Conservation (phyloP, 53 echinoderm and acorn worm genomes). For the Paracentrotus lividus region DNA sequence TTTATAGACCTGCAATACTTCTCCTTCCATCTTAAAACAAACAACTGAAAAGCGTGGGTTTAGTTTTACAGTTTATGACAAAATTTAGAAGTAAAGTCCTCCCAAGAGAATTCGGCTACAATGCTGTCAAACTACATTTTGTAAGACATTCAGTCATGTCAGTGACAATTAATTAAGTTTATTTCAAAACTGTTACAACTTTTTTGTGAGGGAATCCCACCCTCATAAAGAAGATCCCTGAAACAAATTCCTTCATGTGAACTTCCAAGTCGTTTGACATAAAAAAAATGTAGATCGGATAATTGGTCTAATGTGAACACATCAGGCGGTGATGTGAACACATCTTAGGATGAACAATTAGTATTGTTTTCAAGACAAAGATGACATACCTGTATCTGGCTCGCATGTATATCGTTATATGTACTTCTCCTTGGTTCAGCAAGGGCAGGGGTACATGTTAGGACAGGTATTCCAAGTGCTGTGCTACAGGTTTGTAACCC, state of each 20-base stretch:
- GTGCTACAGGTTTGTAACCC: too few relatives aligned
- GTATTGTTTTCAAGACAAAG: too few relatives aligned
- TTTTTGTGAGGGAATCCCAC: too few relatives aligned
- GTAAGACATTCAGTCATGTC: not conserved
- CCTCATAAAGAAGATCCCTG: too few relatives aligned
- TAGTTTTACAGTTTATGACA: not conserved
- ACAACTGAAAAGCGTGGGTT: not conserved
- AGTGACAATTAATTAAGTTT: not conserved
- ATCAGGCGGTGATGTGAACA: constrained; percentile 20
- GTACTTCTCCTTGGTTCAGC: too few relatives aligned
- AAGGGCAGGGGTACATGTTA: too few relatives aligned
- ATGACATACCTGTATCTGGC: too few relatives aligned
- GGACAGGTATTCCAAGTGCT: too few relatives aligned
- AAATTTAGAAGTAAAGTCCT: not conserved
- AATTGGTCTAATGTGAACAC: not conserved
- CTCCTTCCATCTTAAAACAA: not conserved
- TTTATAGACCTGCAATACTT: constrained; percentile 30
- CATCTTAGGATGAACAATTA: not conserved
- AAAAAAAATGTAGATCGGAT: too few relatives aligned
- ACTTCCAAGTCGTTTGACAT: too few relatives aligned
- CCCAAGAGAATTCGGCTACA: not conserved
- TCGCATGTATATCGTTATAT: too few relatives aligned
- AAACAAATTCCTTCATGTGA: too few relatives aligned
- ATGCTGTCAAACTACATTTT: not conserved
- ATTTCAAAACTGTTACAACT: not conserved